Evolutionary conservation across 2,113 vertebrate species (phyloP).

Genomic region (Ochotona curzoniae): DNA sequence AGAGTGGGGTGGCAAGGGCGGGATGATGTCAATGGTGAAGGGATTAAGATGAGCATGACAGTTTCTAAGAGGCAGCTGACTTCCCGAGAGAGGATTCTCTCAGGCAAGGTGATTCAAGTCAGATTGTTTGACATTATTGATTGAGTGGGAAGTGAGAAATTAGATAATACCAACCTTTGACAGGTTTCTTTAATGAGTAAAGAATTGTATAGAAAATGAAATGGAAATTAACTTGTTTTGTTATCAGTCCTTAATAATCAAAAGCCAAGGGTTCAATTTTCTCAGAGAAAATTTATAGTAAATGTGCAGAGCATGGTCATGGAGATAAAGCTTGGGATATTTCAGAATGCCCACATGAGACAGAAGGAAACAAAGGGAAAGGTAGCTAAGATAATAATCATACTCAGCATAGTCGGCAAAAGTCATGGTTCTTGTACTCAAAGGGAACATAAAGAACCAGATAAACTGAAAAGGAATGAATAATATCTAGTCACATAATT

Average conservation of each 20-base stretch:
- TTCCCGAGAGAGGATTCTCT: slow-evolving; percentile 42
- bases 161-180: not conserved
- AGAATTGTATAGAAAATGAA: not conserved
- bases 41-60: slow-evolving; percentile 3
- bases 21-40: not conserved
- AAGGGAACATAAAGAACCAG: not conserved
- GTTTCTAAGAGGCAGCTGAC: slow-evolving; percentile 34
- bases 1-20: not conserved
- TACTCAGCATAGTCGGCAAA: not conserved
- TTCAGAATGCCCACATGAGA: not conserved
- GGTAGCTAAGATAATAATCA: not conserved
- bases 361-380: not conserved
- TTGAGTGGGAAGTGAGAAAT: slow-evolving; percentile 19
- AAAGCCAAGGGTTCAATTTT: not conserved
- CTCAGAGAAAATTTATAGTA: not conserved
- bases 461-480: not conserved
- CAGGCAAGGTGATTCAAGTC: slow-evolving; percentile 14
- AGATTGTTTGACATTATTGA: slow-evolving; percentile 10
- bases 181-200: not conserved
- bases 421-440: not conserved
- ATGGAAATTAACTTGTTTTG: not conserved
- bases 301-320: not conserved
- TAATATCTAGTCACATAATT: not conserved
- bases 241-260: not conserved
- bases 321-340: not conserved